Percentiles rank a stretch among this genome's conserved stretches.
Conservation (phyloP, 2,797 vertebrate species). For the Antrozous pallidus region DNA sequence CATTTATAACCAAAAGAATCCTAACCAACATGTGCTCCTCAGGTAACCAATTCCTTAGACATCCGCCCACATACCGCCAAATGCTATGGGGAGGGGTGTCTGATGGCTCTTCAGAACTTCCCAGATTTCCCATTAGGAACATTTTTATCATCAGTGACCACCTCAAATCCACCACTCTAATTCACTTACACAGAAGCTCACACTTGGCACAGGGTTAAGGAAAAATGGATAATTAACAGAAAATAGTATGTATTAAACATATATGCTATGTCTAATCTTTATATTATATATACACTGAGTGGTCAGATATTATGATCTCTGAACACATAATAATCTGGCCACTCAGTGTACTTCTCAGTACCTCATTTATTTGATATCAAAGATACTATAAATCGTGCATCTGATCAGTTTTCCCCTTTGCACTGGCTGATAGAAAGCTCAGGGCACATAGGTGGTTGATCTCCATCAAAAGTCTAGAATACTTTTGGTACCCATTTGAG, state of each 20-base stretch:
- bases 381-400: no score
- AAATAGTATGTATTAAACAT: neutral
- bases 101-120: neutral
- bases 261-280: neutral
- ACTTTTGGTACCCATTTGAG: no score
- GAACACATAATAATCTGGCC: no score
- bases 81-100: no score
- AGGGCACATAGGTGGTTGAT: no score
- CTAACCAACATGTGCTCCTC: neutral
- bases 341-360: no score
- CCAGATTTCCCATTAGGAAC: neutral
- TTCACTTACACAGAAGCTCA: neutral
- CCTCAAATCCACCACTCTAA: neutral
- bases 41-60: neutral
- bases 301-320: no score
- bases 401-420: no score
- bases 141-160: neutral
- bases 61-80: neutral
- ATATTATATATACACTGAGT: neutral
- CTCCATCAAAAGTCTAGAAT: no score
- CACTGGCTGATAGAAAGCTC: no score
- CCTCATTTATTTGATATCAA: no score
- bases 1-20: neutral
- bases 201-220: neutral
- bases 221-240: neutral